Percentiles rank a stretch among this genome's conserved stretches.
phyloP scores from a whole-genome alignment of 2,113 vertebrate genomes.

The Labeo rohita region DNA sequence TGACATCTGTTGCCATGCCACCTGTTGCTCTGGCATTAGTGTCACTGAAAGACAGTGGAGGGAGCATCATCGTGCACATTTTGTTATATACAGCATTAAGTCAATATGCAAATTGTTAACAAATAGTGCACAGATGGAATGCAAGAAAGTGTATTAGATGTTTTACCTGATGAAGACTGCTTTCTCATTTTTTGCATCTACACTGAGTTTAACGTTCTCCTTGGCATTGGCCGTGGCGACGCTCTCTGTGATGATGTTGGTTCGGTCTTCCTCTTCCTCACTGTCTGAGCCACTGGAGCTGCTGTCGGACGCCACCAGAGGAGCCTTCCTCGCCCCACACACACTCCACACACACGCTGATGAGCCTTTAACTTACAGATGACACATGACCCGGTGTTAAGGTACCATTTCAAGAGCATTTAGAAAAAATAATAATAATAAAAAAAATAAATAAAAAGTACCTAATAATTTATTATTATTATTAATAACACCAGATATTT shows the following conservation, averaged over 20 bases:
- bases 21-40: constrained; percentile 35
- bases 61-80: not conserved
- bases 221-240: constrained; percentile 72
- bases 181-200: constrained; percentile 76
- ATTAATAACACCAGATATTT: too few species aligned
- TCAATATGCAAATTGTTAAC: not conserved
- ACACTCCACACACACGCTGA: constrained; percentile 87
- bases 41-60: constrained; percentile 40
- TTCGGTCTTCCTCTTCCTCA: constrained; percentile 79
- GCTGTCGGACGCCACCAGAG: constrained; percentile 84
- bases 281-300: constrained; percentile 85
- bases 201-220: constrained; percentile 72
- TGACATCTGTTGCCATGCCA: constrained; percentile 33
- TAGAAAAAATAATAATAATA: not conserved
- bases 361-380: constrained; percentile 65
- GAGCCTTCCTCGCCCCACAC: constrained; percentile 81
- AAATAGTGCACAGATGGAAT: not conserved
- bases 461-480: not conserved
- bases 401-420: not conserved
- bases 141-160: not conserved
- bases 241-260: constrained; percentile 68
- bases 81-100: not conserved
- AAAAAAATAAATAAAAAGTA: too few species aligned
- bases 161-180: constrained; percentile 80
- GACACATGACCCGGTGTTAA: not conserved